Evolutionary conservation across 2,797 vertebrate species (phyloP), one percentile per base, ranked within the genome.

Genomic region (Ambastaia sidthimunki): DNA sequence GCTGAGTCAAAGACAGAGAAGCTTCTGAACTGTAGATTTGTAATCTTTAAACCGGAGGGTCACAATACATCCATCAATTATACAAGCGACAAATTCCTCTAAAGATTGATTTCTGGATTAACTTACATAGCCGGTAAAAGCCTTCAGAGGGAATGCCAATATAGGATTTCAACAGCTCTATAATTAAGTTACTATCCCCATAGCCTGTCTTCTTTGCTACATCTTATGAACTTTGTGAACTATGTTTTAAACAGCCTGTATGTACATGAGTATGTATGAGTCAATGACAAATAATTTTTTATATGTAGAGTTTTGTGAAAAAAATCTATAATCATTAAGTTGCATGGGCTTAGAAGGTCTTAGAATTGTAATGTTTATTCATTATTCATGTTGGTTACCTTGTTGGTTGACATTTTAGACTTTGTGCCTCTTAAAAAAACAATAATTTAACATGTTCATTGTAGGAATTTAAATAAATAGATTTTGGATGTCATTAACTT

Each of bases 31-130:
- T 55, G 66, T 31, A 72, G 71, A 72, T 59, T 16, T 19, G 52
- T 52, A 25, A 63, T 57, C 11, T 78, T 21, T 71, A 52, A 74
- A 74, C 25, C 25, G 25, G 71, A 67, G 65, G 69, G 47, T 71
- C 28, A 11, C 19, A 66, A 41, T 15, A 18, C 19, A 74, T 48
- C 5, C 60, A 62, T 68, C 50, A 68, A 55, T 73, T 47, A 57
- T n/a, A 66, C 12, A 71, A 28, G 18, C 6, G 13, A 67, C 41
- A 68, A 68, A 68, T 80, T 71, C 68, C 63, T 48, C 55, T 31
- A 60, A 57, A 74, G 57, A 78, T 25, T 82, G 62, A 71, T 66
- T 70, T 63, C 25, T 65, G 37, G 21, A 55, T 75, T 74, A 59
- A 28, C 4, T 76, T 77, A 73, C 60, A 44, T 59, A 68, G 31